Percentiles rank a stretch among this genome's conserved stretches.
These are phyloP conservation scores for Drosophila diplacantha DNA, from an alignment of 2,888 invertebrate genomes.

Conservation along the genomic window DNA sequence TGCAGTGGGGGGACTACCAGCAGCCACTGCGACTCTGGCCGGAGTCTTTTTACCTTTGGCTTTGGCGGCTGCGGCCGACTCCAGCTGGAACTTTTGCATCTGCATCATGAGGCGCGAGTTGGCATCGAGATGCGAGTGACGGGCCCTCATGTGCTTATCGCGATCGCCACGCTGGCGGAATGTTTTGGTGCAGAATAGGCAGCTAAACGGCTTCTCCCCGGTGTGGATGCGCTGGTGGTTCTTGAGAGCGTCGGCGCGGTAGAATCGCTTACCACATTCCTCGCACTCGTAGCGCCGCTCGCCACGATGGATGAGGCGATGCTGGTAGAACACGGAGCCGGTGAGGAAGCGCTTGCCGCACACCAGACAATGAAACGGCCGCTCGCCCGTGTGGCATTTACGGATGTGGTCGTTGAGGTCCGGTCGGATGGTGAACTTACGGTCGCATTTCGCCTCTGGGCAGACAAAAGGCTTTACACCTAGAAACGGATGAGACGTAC, in stretches of 20 bases:
- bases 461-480: slow-evolving; percentile 83
- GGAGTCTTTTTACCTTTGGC: slow-evolving; percentile 33
- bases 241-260: slow-evolving; percentile 82
- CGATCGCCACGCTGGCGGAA: slow-evolving; percentile 81
- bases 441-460: slow-evolving; percentile 80
- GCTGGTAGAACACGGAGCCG: slow-evolving; percentile 83
- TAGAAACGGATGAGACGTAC: slow-evolving; percentile 49
- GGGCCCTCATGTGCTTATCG: slow-evolving; percentile 80
- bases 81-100: slow-evolving; percentile 75
- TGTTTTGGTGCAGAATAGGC: slow-evolving; percentile 79
- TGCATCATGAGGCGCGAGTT: slow-evolving; percentile 77
- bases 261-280: slow-evolving; percentile 82
- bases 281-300: slow-evolving; percentile 82
- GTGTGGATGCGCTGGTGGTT: slow-evolving; percentile 82
- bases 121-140: slow-evolving; percentile 78
- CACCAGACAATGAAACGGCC: slow-evolving; percentile 81
- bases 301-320: slow-evolving; percentile 82
- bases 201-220: slow-evolving; percentile 80
- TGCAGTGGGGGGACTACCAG: background rate
- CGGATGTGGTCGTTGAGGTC: slow-evolving; percentile 82
- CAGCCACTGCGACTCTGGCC: background rate
- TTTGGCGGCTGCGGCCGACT: slow-evolving; percentile 69
- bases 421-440: slow-evolving; percentile 82
- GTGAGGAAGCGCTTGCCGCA: slow-evolving; percentile 82
- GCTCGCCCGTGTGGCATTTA: slow-evolving; percentile 82